Conservation (phyloP, 1,140 invertebrate genomes). For the Ostrea denselamellosa region DNA sequence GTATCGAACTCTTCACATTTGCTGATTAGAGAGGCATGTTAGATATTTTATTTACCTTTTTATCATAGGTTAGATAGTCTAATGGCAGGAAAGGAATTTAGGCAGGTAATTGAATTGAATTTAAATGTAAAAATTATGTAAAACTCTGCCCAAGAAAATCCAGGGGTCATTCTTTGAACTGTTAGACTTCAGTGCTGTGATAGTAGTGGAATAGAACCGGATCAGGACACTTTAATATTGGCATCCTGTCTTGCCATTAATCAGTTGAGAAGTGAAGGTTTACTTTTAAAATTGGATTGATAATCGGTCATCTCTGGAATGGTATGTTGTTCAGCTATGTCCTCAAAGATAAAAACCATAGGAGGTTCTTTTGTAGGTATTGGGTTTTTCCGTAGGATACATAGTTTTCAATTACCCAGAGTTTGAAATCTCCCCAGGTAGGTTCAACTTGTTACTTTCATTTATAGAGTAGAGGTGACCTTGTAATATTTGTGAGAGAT, state of each 20-base stretch:
- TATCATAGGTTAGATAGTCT: slow-evolving; percentile 8
- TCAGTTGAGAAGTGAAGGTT: neutral
- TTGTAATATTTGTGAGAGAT: neutral
- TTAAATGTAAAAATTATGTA: slow-evolving; percentile 37
- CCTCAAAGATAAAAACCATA: neutral
- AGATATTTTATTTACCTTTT: slow-evolving; percentile 35
- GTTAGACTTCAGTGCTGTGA: neutral
- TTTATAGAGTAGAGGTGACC: neutral
- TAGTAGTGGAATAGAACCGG: neutral
- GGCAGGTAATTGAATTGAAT: slow-evolving; percentile 29
- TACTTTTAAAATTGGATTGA: slow-evolving; percentile 31
- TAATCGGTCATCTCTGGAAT: slow-evolving; percentile 1
- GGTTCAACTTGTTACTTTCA: neutral
- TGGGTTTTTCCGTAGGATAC: slow-evolving; percentile 2
- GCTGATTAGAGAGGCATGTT: slow-evolving; percentile 30
- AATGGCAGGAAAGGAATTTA: slow-evolving; percentile 22
- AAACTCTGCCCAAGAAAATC: slow-evolving; percentile 23
- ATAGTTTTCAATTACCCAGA: slow-evolving; percentile 21
- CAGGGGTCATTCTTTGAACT: slow-evolving; percentile 22
- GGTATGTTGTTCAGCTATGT: neutral
- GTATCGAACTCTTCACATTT: slow-evolving; percentile 8
- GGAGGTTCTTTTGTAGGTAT: neutral
- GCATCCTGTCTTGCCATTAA: neutral
- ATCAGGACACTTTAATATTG: slow-evolving; percentile 20
- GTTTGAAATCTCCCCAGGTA: slow-evolving; percentile 35